Conservation (phyloP, 1,140 invertebrate species). For the Helicorthomorpha holstii region DNA sequence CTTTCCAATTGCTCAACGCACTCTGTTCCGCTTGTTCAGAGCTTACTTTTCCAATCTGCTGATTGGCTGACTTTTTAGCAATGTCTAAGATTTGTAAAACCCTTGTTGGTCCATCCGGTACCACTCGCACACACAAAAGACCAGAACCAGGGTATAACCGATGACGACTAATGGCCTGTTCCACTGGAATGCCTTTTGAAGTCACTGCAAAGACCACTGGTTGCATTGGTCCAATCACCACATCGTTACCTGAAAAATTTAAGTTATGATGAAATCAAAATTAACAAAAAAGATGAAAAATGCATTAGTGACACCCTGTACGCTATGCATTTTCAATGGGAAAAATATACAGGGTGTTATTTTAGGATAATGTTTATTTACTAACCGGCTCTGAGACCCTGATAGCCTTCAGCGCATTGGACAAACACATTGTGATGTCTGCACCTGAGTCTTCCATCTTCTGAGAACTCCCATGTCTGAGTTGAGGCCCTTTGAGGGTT, state of each 20-base stretch:
- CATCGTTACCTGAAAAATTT: slow-evolving; percentile 41
- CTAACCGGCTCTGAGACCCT: slow-evolving; percentile 30
- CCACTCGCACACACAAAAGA: slow-evolving; percentile 56
- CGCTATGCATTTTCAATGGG: too few species aligned
- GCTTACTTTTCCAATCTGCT: too few species aligned
- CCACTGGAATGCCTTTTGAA: slow-evolving; percentile 42
- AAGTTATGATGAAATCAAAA: neutral
- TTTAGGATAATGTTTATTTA: neutral
- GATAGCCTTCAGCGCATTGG: slow-evolving; percentile 51
- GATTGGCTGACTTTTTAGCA: too few species aligned
- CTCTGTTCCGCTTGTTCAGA: neutral
- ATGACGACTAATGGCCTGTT: slow-evolving; percentile 63
- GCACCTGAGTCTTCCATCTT: slow-evolving; percentile 59
- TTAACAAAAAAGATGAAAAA: too few species aligned
- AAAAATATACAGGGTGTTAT: too few species aligned
- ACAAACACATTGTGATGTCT: slow-evolving; percentile 75
- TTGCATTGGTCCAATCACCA: slow-evolving; percentile 57
- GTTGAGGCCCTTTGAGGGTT: slow-evolving; percentile 66
- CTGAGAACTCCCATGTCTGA: slow-evolving; percentile 85
- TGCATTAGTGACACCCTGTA: too few species aligned
- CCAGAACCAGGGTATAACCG: slow-evolving; percentile 80
- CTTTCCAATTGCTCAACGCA: neutral
- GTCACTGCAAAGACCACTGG: slow-evolving; percentile 49
- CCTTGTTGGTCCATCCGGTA: slow-evolving; percentile 82
- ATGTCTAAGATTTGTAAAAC: slow-evolving; percentile 74